Evolutionary conservation across 2,888 invertebrate genomes (phyloP).

Genomic region (Bombylius major): DNA sequence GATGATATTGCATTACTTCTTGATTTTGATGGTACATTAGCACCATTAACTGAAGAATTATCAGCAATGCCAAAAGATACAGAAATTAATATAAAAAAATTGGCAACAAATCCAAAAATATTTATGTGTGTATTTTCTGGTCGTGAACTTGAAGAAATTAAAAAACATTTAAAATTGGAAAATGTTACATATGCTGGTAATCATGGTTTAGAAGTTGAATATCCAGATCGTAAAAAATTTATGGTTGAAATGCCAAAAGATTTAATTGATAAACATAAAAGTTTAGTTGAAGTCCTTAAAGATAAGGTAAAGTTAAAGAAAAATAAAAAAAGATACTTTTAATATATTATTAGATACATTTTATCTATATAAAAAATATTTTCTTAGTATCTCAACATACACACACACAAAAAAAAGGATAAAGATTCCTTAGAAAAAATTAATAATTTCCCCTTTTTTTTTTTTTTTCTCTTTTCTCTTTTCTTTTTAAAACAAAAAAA

Average conservation of each 20-base stretch:
- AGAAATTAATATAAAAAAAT: slow-evolving; percentile 52
- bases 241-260: slow-evolving; percentile 63
- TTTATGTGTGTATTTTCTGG: slow-evolving; percentile 63
- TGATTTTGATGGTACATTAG: slow-evolving; percentile 66
- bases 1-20: slow-evolving; percentile 56
- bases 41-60: slow-evolving; percentile 56
- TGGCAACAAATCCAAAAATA: slow-evolving; percentile 56
- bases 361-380: not conserved
- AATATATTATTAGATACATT: not conserved
- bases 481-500: not conserved
- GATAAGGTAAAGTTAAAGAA: slow-evolving; percentile 40
- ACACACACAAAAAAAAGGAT: too few species aligned
- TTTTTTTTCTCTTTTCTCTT: not conserved
- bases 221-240: slow-evolving; percentile 63
- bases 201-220: slow-evolving; percentile 61
- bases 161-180: slow-evolving; percentile 47
- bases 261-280: slow-evolving; percentile 51
- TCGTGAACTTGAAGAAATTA: slow-evolving; percentile 58
- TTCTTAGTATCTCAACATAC: not conserved
- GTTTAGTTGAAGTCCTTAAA: slow-evolving; percentile 50
- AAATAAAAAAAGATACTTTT: not conserved
- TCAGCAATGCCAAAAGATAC: slow-evolving; percentile 54
- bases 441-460: too few species aligned
- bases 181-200: slow-evolving; percentile 62
- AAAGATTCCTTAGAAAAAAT: too few species aligned